Percentiles rank a stretch among this genome's conserved stretches.
phyloP scores from a whole-genome alignment of 2,113 vertebrate species.

The Microtus ochrogaster region DNA sequence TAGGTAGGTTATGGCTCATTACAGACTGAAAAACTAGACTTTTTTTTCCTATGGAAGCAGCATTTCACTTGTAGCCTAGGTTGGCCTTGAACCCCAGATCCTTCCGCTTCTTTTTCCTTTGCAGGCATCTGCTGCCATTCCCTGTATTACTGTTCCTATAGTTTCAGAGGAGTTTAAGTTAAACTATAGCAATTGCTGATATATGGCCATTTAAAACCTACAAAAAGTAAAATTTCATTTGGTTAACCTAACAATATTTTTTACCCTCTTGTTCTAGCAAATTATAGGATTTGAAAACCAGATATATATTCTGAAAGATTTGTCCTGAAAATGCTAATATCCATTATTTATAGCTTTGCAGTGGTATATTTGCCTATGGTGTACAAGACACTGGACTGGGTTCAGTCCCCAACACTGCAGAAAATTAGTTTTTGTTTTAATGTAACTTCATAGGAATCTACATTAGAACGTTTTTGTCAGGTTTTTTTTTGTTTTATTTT shows the following conservation, averaged over 20 bases:
- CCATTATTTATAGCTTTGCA: neutral
- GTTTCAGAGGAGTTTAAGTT: neutral
- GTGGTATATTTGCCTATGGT: neutral
- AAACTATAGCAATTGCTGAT: neutral
- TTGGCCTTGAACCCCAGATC: neutral
- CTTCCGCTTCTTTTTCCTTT: neutral
- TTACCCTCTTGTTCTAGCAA: conserved; percentile 17
- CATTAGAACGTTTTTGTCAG: neutral
- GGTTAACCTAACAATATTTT: neutral
- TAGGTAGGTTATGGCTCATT: conserved; percentile 8
- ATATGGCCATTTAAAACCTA: conserved; percentile 43
- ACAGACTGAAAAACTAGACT: neutral
- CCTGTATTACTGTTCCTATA: neutral
- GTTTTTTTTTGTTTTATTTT: neutral
- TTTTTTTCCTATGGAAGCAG: neutral
- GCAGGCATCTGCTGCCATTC: neutral
- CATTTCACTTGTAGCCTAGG: neutral
- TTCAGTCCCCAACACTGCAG: neutral
- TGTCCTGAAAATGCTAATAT: neutral
- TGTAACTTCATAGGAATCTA: conserved; percentile 1
- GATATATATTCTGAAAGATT: neutral
- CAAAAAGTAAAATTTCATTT: neutral
- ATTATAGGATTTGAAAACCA: conserved; percentile 32
- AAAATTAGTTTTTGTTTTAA: neutral
- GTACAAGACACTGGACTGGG: neutral